Conservation (phyloP, 1,140 invertebrate genomes). For the Ceratitis capitata region DNA sequence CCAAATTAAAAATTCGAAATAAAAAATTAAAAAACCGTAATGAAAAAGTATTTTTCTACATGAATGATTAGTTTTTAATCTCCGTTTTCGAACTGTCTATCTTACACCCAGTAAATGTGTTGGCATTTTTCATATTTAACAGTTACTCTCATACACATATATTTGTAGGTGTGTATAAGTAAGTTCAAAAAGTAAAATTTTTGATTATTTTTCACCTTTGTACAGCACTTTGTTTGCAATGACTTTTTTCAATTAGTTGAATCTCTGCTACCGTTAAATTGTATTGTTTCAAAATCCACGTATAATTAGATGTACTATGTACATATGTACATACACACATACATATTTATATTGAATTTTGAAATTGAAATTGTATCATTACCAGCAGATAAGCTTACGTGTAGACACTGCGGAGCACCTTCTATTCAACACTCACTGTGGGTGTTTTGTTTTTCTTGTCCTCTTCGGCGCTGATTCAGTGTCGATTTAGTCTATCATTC, state of each 20-base stretch:
- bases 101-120: not conserved
- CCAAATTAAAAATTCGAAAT: not conserved
- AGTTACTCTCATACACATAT: not conserved
- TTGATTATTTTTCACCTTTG: not conserved
- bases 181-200: not conserved
- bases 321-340: not conserved
- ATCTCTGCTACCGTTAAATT: not conserved
- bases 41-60: not conserved
- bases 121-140: not conserved
- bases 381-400: not conserved
- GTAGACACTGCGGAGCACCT: not conserved
- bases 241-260: not conserved
- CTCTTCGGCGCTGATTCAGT: not conserved
- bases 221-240: not conserved
- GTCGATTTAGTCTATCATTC: not conserved
- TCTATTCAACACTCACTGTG: not conserved
- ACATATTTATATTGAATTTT: not conserved
- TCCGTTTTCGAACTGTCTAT: not conserved
- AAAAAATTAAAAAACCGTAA: not conserved
- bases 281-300: not conserved
- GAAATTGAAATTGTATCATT: not conserved
- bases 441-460: not conserved
- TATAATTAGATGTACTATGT: not conserved
- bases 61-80: conserved; percentile 18
- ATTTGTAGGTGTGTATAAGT: no score